These are phyloP conservation scores for Pseudomyrmex dendroicus DNA, from an alignment of 1,140 invertebrate genomes.

Conservation along the genomic window DNA sequence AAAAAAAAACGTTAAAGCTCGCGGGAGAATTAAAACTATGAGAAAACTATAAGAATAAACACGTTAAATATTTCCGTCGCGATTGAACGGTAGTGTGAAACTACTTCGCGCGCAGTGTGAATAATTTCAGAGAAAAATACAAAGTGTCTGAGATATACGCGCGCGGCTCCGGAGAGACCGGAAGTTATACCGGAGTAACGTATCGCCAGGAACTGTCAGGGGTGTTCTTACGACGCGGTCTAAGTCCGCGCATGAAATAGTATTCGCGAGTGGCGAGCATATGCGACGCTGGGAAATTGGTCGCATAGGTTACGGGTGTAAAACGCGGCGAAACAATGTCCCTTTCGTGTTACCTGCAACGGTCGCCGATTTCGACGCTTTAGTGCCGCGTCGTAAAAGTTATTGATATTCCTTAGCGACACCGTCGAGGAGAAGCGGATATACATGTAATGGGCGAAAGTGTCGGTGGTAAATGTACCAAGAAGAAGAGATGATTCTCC, in stretches of 20 bases:
- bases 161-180: neutral
- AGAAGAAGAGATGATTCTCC: constrained; percentile 50
- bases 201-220: constrained; percentile 18
- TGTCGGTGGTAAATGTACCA: constrained; percentile 41
- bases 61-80: no score
- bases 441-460: constrained; percentile 52
- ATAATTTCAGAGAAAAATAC: neutral
- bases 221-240: constrained; percentile 31
- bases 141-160: neutral
- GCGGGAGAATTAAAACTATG: no score
- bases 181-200: neutral
- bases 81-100: no score
- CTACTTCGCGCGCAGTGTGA: no score
- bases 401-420: constrained; percentile 57
- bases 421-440: constrained; percentile 8
- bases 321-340: constrained; percentile 69
- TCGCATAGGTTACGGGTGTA: constrained; percentile 65
- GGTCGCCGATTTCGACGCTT: constrained; percentile 63
- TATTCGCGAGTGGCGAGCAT: constrained; percentile 45
- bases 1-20: neutral
- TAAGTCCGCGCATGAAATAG: constrained; percentile 22
- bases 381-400: constrained; percentile 70
- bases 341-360: constrained; percentile 46
- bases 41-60: no score
- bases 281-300: constrained; percentile 70